Conservation (phyloP, 92 coral and sea anemone genomes). For the Metridium senile region DNA sequence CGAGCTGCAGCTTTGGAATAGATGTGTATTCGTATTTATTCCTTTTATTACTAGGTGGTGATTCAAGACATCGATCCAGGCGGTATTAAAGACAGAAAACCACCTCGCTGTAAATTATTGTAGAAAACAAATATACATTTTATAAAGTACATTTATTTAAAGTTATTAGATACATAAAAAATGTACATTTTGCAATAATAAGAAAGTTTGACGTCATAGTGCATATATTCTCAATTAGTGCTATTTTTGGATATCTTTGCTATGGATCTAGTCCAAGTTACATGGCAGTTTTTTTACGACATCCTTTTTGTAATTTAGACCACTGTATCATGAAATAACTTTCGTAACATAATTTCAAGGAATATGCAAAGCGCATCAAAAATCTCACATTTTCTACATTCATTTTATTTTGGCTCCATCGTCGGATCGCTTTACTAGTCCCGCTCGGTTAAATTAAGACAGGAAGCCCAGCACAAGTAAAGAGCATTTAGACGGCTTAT, state of each 20-base stretch:
- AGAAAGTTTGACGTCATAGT: neutral
- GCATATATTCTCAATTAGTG: too few species aligned
- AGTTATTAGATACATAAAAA: neutral
- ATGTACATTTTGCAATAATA: neutral
- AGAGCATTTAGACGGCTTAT: neutral
- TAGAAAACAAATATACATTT: neutral
- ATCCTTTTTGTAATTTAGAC: too few species aligned
- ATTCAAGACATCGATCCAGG: slow-evolving; percentile 10
- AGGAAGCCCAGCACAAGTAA: neutral
- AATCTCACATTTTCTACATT: neutral
- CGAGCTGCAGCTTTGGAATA: too few species aligned
- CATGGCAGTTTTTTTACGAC: too few species aligned
- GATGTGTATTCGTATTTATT: neutral
- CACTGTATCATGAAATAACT: too few species aligned
- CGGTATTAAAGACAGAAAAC: neutral
- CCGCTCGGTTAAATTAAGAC: neutral
- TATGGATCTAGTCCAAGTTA: too few species aligned
- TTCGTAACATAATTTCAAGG: too few species aligned
- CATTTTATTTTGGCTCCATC: neutral
- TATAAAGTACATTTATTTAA: neutral
- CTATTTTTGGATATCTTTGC: too few species aligned
- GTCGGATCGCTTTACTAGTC: neutral
- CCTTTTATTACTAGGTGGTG: neutral
- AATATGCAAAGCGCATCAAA: too few species aligned
- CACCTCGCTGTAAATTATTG: neutral